Percentiles rank a stretch among this genome's conserved stretches.
phyloP scores from a whole-genome alignment of 2,888 invertebrate species.

The Athetis lepigone region DNA sequence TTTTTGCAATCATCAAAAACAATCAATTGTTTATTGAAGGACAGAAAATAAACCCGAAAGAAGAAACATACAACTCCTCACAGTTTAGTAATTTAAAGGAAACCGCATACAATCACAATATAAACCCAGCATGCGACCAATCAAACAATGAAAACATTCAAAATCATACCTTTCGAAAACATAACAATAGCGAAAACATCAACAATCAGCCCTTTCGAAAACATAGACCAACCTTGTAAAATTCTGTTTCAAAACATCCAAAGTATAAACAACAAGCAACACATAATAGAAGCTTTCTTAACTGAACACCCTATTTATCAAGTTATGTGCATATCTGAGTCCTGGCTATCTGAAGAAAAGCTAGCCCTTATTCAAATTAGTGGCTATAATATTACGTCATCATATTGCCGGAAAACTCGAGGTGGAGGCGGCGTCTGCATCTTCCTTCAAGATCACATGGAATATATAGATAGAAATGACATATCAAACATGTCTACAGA shows the following conservation, averaged over 20 bases:
- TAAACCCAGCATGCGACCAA: background rate
- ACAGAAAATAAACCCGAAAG: background rate
- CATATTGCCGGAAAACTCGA: background rate
- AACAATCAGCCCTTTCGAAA: no score
- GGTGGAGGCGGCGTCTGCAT: background rate
- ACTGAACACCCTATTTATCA: background rate
- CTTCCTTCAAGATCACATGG: background rate
- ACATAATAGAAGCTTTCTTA: background rate
- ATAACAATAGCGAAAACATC: no score
- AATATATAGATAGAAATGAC: background rate
- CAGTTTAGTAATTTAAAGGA: background rate
- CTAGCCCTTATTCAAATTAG: background rate
- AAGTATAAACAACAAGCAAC: background rate
- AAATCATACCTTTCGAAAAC: background rate
- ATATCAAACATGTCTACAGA: constrained; percentile 1
- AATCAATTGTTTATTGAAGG: constrained; percentile 1
- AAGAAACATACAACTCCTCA: background rate
- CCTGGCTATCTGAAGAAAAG: constrained; percentile 11
- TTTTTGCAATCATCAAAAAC: background rate
- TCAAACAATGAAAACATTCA: background rate
- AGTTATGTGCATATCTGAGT: constrained; percentile 2
- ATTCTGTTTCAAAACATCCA: background rate
- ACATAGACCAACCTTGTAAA: no score
- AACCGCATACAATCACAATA: background rate
- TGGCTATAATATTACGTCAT: constrained; percentile 7